phyloP scores from a whole-genome alignment of 2,113 vertebrate genomes.

The Actinemys pallida region DNA sequence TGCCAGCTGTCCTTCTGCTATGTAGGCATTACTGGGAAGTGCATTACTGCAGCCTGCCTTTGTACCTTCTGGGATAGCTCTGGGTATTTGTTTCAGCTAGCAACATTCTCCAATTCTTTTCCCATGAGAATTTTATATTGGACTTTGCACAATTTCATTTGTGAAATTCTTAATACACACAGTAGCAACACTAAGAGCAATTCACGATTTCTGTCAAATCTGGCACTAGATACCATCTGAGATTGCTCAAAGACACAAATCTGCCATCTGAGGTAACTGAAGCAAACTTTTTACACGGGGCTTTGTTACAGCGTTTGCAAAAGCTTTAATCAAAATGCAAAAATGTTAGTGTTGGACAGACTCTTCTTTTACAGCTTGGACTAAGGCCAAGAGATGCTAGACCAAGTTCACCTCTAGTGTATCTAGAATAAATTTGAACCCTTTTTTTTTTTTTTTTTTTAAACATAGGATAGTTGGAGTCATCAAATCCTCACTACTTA shows the following conservation, averaged over 20 bases:
- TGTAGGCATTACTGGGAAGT: neutral
- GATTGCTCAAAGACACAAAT: neutral
- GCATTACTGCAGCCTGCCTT: constrained; percentile 29
- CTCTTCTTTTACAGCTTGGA: neutral
- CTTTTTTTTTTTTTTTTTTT: no score
- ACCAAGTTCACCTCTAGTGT: neutral
- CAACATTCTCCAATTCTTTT: neutral
- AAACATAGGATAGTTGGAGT: neutral
- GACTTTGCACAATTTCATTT: constrained; percentile 29
- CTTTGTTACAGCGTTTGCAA: neutral
- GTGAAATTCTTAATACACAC: neutral
- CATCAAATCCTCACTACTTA: neutral
- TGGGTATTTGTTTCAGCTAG: neutral
- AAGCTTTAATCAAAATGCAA: neutral
- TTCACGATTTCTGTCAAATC: neutral
- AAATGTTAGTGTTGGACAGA: neutral
- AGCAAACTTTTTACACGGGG: rapidly evolving
- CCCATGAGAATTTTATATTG: neutral
- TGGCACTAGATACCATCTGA: neutral
- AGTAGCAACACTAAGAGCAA: neutral
- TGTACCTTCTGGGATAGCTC: constrained; percentile 39
- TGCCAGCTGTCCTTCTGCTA: constrained; percentile 29
- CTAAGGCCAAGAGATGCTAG: neutral
- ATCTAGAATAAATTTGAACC: neutral
- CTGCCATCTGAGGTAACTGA: neutral